Conservation (phyloP, 2,888 invertebrate genomes). For the Eumacrocentrus americanus region DNA sequence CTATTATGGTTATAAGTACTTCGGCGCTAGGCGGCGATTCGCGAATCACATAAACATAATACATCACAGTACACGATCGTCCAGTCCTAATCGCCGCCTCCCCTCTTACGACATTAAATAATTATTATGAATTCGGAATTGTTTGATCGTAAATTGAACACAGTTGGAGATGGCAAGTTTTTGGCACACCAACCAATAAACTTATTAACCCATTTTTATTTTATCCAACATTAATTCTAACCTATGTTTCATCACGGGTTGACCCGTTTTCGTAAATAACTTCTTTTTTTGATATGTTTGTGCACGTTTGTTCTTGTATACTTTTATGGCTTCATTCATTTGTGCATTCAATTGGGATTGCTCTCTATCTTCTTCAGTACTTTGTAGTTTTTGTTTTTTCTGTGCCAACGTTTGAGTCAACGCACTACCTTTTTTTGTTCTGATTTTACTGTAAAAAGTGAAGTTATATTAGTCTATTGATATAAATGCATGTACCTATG, state of each 20-base stretch:
- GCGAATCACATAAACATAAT: too few relatives aligned
- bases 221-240: constrained; percentile 79
- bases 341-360: constrained; percentile 65
- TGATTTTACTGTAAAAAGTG: constrained; percentile 65
- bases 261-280: constrained; percentile 80
- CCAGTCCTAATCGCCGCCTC: too few relatives aligned
- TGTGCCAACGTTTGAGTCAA: background rate
- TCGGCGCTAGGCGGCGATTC: too few relatives aligned
- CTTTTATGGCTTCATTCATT: constrained; percentile 68
- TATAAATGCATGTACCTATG: too few relatives aligned
- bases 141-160: background rate
- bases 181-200: background rate
- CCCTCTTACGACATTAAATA: too few relatives aligned
- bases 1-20: too few relatives aligned
- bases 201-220: constrained; percentile 65
- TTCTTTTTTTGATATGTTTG: constrained; percentile 75
- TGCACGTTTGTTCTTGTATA: constrained; percentile 74
- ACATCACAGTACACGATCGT: too few relatives aligned
- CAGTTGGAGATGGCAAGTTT: background rate
- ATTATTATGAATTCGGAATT: background rate
- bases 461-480: too few relatives aligned
- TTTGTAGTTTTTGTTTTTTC: constrained; percentile 64
- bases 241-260: constrained; percentile 84
- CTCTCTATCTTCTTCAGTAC: constrained; percentile 63
- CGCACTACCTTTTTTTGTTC: too few relatives aligned